Base-by-base conservation (phyloP, 2,797 vertebrate species). In the Argya squamiceps region DNA sequence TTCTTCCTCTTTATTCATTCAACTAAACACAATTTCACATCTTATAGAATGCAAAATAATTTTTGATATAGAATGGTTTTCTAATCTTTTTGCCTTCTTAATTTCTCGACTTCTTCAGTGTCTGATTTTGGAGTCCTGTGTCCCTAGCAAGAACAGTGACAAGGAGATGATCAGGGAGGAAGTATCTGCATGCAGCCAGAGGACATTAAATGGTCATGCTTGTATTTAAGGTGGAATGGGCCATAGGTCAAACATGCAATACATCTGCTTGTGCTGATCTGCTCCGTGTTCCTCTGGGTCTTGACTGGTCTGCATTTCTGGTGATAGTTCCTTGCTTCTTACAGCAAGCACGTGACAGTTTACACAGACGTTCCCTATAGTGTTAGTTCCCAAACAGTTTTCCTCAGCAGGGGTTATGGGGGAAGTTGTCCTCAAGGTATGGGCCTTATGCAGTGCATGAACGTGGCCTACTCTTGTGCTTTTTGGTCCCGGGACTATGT, bases 391-490 rank as follows among this genome's bases (percentile, higher is more conserved):
- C 62, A 77, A 62, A 53, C 3, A 74, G 27, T 52, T 88, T 69
- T 74, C 14, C 7, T 50, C n/a, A 62, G 7, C 29, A 88, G 8
- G 1, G 47, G 12, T 17, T 55, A 7, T 7, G 10, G 14, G 20
- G 4, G 74, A 77, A 52, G 6, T 0, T 41, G 4, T 3, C 15
- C n/a, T 91, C 41, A 56, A 75, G 26, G 10, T 37, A 12, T 9
- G 16, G 7, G 3, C 6, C 6, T 3, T 43, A 8, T 10, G 12
- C 20, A 63, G 10, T 23, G 24, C 3, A 4, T 23, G 20, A 30
- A 32, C 0, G 0, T 37, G 23, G 34, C 43, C 16, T 10, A 55
- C 36, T 12, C 10, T 50, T 50, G 10, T 5, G 4, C 2, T 5
- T 41, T 81, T 78, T 55, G 36, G 49, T 14, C 13, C 19, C 4